Base-by-base conservation (phyloP, 2,888 invertebrate genomes). In the Pseudeuparius sepicola region DNA sequence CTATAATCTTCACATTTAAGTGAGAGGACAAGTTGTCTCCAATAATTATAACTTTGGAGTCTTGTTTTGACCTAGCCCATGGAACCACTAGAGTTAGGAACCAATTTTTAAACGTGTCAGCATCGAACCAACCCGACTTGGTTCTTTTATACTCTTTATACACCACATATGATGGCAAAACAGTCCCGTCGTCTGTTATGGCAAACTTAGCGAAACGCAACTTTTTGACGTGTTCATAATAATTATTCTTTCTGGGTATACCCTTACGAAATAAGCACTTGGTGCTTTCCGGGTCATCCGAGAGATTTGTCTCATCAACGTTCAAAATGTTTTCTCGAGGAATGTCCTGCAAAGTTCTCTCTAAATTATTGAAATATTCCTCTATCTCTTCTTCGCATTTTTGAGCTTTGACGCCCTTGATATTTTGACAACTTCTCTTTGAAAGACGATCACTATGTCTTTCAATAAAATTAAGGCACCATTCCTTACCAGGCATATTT, bases 61-160 rank as follows among this genome's bases (percentile, higher is more conserved):
- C 50, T 9, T 18, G 14, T 16, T 29, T 26, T 26, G 39, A 38
- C 35, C 44, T 40, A 10, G 47, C 35, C 40, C 45, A 46, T 14
- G 52, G 50, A 24, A 58, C 9, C 12, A 43, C 35, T 6, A 45
- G 23, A n/a, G 46, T 34, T 6, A 28, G 6, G 25, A 46, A 47
- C 42, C 43, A 46, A 27, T 48, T 41, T 35, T 45, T 33, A 29
- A 44, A 47, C 4, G 37, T 41, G 10, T 24, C 25, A 12, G 34
- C 26, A 32, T 49, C 46, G 31, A 49, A 47, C 46, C 46, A 47
- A 16, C 49, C 57, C 13, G 44, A 47, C 36, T 47, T 47, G 2
- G 44, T 45, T 6, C 50, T 32, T 36, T 52, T 54, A 40, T 55
- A 59, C 5, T 50, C 41, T 41, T 56, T 56, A 36, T 5, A 41